Evolutionary conservation across 2,797 vertebrate species (phyloP).

Genomic region (Gallinago nigripennis): DNA sequence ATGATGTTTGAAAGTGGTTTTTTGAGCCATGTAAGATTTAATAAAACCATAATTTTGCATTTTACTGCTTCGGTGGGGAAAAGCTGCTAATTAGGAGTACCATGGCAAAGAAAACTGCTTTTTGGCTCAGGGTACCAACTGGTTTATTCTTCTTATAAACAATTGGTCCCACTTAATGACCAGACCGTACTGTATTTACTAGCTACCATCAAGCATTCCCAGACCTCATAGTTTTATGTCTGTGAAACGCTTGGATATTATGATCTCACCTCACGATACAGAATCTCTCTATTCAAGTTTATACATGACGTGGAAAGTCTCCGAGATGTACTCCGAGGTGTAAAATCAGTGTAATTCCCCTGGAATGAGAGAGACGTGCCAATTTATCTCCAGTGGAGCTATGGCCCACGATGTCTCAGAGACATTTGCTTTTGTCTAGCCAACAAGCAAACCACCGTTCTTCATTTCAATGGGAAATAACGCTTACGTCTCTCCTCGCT

Average conservation of each 20-base stretch:
- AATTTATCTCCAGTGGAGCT: neutral
- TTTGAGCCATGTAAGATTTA: neutral
- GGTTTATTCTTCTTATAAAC: slow-evolving; percentile 45
- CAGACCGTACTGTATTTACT: neutral
- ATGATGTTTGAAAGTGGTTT: neutral
- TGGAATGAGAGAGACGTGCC: slow-evolving; percentile 34
- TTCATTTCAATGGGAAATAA: slow-evolving; percentile 35
- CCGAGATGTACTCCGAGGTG: slow-evolving; percentile 6
- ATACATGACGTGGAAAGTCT: slow-evolving; percentile 52
- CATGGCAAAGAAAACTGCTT: neutral
- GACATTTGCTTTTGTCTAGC: slow-evolving; percentile 49
- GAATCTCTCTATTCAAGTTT: slow-evolving; percentile 58
- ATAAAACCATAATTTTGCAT: slow-evolving; percentile 4
- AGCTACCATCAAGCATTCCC: slow-evolving; percentile 13
- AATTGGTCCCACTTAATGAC: slow-evolving; percentile 24
- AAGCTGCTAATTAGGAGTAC: slow-evolving; percentile 24
- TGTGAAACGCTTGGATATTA: slow-evolving; percentile 40
- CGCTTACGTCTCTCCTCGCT: neutral
- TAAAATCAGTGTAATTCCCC: slow-evolving; percentile 43
- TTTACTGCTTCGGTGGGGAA: slow-evolving; percentile 10
- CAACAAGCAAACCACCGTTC: slow-evolving; percentile 14
- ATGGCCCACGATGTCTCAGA: neutral
- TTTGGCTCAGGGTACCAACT: slow-evolving; percentile 16
- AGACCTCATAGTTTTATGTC: slow-evolving; percentile 26
- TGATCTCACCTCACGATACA: slow-evolving; percentile 41